phyloP scores from a whole-genome alignment of 2,113 vertebrate species.

The Mohoua ochrocephala region DNA sequence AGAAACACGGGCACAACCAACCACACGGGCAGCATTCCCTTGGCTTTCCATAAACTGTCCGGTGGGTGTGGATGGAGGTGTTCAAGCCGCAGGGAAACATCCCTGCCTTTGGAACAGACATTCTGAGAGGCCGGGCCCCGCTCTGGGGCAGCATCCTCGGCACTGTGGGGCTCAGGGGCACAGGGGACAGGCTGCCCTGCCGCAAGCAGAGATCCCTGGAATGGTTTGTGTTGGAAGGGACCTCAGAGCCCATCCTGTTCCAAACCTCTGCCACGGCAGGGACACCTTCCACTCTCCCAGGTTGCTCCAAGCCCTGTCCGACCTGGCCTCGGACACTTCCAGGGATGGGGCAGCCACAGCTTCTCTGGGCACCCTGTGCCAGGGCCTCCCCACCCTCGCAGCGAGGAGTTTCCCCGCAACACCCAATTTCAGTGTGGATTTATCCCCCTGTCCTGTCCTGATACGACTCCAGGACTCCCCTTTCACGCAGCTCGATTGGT shows the following conservation, averaged over 20 bases:
- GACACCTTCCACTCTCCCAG: not conserved
- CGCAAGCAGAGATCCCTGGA: not conserved
- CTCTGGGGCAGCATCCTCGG: not conserved
- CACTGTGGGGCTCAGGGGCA: not conserved
- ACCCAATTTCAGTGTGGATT: not conserved
- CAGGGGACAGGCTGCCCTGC: not conserved
- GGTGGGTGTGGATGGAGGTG: accelerated
- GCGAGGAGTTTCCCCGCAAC: not conserved
- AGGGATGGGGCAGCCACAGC: not conserved
- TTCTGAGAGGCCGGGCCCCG: not conserved
- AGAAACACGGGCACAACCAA: accelerated
- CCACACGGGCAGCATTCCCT: accelerated
- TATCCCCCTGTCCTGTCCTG: not conserved
- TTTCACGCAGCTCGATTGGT: too few species aligned
- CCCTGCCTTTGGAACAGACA: not conserved
- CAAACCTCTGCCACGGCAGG: not conserved
- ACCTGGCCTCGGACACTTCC: not conserved
- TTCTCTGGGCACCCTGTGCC: not conserved
- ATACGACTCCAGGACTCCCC: too few species aligned
- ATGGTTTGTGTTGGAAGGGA: accelerated
- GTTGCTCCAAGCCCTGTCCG: not conserved
- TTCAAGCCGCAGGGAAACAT: not conserved
- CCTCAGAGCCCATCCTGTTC: not conserved
- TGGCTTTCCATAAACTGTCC: accelerated
- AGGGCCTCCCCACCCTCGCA: not conserved